Percentiles rank a stretch among this genome's conserved stretches.
These are phyloP conservation scores for Protosalanx chinensis DNA, from an alignment of 2,797 vertebrate genomes.

Conservation along the genomic window DNA sequence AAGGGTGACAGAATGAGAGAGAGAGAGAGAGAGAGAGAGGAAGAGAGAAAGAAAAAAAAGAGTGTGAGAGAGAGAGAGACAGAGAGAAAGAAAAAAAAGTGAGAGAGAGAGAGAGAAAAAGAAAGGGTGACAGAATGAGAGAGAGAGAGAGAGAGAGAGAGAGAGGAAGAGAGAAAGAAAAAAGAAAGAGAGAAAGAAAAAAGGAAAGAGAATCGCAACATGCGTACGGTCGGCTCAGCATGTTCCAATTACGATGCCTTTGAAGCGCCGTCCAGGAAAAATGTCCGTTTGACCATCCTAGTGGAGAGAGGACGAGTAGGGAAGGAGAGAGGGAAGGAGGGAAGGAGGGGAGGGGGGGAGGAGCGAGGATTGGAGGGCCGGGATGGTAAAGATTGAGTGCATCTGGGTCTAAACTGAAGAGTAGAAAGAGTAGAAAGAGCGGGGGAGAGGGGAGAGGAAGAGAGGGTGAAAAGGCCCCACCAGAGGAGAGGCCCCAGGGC, in stretches of 20 bases:
- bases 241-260: slow-evolving; percentile 66
- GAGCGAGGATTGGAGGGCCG: neutral
- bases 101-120: neutral
- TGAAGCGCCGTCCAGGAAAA: slow-evolving; percentile 57
- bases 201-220: slow-evolving; percentile 34
- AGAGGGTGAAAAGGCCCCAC: slow-evolving; percentile 45
- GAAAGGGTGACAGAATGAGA: neutral
- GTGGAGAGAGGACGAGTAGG: slow-evolving; percentile 24
- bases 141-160: neutral
- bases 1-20: neutral
- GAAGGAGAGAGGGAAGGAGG: slow-evolving; percentile 8
- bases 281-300: slow-evolving; percentile 34
- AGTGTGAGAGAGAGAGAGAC: neutral
- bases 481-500: slow-evolving; percentile 22
- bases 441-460: neutral
- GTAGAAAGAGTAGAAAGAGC: neutral
- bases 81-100: neutral
- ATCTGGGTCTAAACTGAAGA: neutral
- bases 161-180: neutral
- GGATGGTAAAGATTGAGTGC: neutral
- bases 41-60: slow-evolving; percentile 42
- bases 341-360: slow-evolving; percentile 16
- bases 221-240: slow-evolving; percentile 34
- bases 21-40: slow-evolving; percentile 13
- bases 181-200: slow-evolving; percentile 47